Evolutionary conservation across 2,888 invertebrate genomes (phyloP), one percentile per base, ranked within the genome.

Genomic region (Ormyrus nitidulus): DNA sequence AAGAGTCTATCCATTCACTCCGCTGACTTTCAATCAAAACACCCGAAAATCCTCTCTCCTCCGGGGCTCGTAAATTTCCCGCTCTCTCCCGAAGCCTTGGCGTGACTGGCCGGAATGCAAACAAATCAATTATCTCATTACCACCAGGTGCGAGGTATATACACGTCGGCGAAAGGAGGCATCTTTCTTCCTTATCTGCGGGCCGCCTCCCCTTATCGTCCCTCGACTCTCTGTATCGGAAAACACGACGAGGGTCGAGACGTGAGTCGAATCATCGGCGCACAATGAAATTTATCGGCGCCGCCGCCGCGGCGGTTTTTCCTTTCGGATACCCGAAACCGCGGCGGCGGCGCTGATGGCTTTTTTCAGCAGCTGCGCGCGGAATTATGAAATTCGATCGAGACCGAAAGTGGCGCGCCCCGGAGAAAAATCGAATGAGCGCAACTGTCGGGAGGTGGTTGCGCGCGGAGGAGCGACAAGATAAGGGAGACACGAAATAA

Each of bases 81-180:
- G 44, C 48, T n/a, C 71, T 62, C 62, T 46, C 4, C 4, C 11
- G 56, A 44, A 49, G 56, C 8, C 58, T 74, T 61, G 10, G 19
- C 75, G 75, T 75, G 75, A 77, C 77, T 56, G 59, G 59, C 65
- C 71, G 71, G 53, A 77, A 77, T 65, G 70, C 77, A 77, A 77
- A 77, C 77, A 77, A 77, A 77, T 77, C 77, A 77, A 77, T 77
- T 77, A 77, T 65, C 77, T 71, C 65, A 19, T 68, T 68, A 77
- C 19, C 9, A 34, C 61, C 59, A 34, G 19, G 13, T 11, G 46
- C 56, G 10, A 64, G 49, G 64, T 48, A 13, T 66, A 19, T 19
- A 19, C 34, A 4, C 34, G 3, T 34, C 34, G 34, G 34, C 34
- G 53, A 19, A 9, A 34, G 34, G 34, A 6, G 65, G 34, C 61